phyloP scores from a whole-genome alignment of 2,113 vertebrate species.

The Eudyptes chrysolophus region DNA sequence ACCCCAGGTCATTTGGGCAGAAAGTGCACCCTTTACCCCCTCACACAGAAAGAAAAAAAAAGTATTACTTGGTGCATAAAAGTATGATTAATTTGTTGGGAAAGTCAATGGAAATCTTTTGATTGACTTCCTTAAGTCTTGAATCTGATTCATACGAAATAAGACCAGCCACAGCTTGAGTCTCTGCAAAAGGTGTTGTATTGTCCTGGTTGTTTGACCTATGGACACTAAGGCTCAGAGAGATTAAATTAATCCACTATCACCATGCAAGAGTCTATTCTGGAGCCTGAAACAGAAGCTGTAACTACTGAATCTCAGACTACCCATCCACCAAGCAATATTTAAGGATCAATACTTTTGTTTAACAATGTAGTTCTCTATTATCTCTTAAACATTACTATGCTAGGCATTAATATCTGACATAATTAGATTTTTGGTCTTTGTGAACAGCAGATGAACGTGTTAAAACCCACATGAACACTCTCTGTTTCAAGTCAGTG shows the following conservation, averaged over 20 bases:
- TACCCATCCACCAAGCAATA: neutral
- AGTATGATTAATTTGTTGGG: neutral
- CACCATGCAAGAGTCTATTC: neutral
- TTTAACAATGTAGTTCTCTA: neutral
- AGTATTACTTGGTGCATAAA: neutral
- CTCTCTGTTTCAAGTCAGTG: neutral
- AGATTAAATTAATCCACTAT: neutral
- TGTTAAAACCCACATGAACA: neutral
- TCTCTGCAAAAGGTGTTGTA: neutral
- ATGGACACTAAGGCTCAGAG: neutral
- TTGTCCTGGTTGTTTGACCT: neutral
- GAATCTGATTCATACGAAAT: neutral
- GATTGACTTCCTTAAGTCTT: neutral
- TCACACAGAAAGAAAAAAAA: neutral
- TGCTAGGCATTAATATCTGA: neutral
- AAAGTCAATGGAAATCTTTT: neutral
- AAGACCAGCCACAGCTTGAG: neutral
- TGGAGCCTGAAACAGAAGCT: neutral
- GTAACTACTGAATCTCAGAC: neutral
- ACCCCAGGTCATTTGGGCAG: neutral
- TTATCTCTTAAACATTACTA: neutral
- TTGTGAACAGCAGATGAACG: neutral
- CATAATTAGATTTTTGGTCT: neutral
- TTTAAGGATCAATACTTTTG: neutral
- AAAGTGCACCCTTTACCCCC: accelerated